Evolutionary conservation across 1,140 invertebrate genomes (phyloP), one percentile per base, ranked within the genome.

Genomic region (Euglossa dilemma): DNA sequence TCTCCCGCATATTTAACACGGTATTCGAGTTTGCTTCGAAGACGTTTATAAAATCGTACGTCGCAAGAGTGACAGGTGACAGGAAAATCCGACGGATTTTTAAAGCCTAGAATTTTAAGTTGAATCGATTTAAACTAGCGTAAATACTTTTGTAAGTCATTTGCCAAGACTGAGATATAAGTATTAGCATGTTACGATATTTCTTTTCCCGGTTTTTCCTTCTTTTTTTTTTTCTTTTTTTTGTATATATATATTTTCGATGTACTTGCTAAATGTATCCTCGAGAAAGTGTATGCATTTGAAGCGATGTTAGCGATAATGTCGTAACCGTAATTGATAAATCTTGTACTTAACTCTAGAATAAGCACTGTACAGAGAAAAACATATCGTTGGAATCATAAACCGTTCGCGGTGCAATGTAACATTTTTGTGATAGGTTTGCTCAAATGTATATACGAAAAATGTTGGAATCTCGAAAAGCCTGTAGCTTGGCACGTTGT

Each of bases 101-200:
- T 47, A 20, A 23, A 18, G 5, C 8, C 1, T 64, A 52, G 23
- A 47, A 16, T 14, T 14, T 25, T 66, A 66, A 66, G n/a, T 47
- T 14, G 6, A 0, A 20, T 25, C 23, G 18, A 50, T 8, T 64
- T 52, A 18, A 64, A 63, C 20, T 14, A n/a, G 25, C 76, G 72
- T 75, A 81, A 36, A 67, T 67, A 82, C 9, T 43, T 45, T 45
- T 52, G 20, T 54, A 61, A 59, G 59, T 54, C 25, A 74, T 25
- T 57, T 36, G 18, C n/a, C 36, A 76, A 82, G 80, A 82, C 80
- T 82, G 80, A 82, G 67, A 57, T 36, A 28, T 45, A 43, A 52
- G 72, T 67, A 82, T 76, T 82, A 76, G 61, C 45, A 59, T 16
- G 56, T 28, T 12, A 47, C 7, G 20, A 64, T 50, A 23, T n/a